Conservation (phyloP, 2,888 invertebrate species). For the Itoplectis maculator region DNA sequence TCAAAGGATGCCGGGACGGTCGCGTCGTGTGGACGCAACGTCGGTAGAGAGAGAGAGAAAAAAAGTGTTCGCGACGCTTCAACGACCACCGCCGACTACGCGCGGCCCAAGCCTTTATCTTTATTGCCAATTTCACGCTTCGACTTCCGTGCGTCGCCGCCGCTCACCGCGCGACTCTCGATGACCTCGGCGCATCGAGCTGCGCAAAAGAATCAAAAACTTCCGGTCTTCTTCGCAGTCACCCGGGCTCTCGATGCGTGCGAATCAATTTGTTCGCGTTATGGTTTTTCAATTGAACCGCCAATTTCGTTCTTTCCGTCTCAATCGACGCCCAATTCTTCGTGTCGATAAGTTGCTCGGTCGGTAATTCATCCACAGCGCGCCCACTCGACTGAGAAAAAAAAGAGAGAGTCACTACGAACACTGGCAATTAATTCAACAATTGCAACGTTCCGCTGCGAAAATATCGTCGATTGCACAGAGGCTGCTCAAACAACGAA, state of each 20-base stretch:
- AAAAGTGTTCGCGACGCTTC: conserved; percentile 58
- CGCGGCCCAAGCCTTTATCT: conserved; percentile 60
- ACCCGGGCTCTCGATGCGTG: background rate
- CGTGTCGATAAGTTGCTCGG: background rate
- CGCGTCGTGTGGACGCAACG: conserved; percentile 13
- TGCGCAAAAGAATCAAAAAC: background rate
- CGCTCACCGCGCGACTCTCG: conserved; percentile 1
- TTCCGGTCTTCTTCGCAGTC: conserved; percentile 20
- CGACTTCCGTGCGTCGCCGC: conserved; percentile 25
- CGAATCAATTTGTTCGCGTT: conserved; percentile 25
- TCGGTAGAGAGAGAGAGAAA: too few species aligned
- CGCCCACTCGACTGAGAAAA: conserved; percentile 30
- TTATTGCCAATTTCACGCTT: conserved; percentile 70
- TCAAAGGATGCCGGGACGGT: conserved; percentile 51
- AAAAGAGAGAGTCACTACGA: background rate
- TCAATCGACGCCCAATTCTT: conserved; percentile 6
- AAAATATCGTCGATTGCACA: conserved; percentile 8
- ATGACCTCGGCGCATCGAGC: conserved; percentile 10
- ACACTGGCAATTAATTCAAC: conserved; percentile 33
- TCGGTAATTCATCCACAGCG: background rate
- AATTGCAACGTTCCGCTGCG: conserved; percentile 19
- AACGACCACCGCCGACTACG: conserved; percentile 45
- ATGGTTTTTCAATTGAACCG: conserved; percentile 12
- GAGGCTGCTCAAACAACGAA: conserved; percentile 5
- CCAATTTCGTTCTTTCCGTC: background rate